These are phyloP conservation scores for Drosophila eohydei DNA, from an alignment of 2,888 invertebrate species.

Conservation along the genomic window DNA sequence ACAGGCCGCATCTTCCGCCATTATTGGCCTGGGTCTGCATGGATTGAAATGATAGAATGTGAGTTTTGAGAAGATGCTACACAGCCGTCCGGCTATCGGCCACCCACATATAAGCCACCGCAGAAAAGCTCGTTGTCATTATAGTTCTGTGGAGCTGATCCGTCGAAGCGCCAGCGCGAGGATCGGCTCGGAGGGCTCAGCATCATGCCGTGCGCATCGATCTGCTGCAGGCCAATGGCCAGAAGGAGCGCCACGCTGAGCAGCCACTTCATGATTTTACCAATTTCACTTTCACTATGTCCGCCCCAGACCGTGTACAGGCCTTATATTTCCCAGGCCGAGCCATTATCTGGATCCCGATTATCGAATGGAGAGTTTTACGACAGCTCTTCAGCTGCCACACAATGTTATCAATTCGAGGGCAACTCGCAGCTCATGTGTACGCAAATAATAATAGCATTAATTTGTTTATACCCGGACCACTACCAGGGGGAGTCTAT, in stretches of 20 bases:
- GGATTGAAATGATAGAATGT: background rate
- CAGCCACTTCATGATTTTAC: slow-evolving; percentile 55
- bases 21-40: slow-evolving; percentile 82
- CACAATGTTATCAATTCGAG: slow-evolving; percentile 33
- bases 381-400: slow-evolving; percentile 47
- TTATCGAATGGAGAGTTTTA: slow-evolving; percentile 63
- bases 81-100: background rate
- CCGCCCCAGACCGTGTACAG: background rate
- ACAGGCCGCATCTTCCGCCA: slow-evolving; percentile 86
- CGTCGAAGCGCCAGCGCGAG: slow-evolving; percentile 86
- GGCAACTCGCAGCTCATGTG: slow-evolving; percentile 10
- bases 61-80: background rate
- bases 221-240: slow-evolving; percentile 59
- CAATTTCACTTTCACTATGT: slow-evolving; percentile 66
- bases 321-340: slow-evolving; percentile 35
- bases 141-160: slow-evolving; percentile 85
- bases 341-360: slow-evolving; percentile 38
- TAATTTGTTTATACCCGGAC: slow-evolving; percentile 25
- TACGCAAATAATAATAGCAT: slow-evolving; percentile 18
- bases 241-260: slow-evolving; percentile 52
- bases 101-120: slow-evolving; percentile 85
- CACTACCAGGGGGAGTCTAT: background rate
- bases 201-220: slow-evolving; percentile 86
- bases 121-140: slow-evolving; percentile 87
- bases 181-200: slow-evolving; percentile 86